Conservation (phyloP, 2,797 vertebrate species). For the Falco rusticolus region DNA sequence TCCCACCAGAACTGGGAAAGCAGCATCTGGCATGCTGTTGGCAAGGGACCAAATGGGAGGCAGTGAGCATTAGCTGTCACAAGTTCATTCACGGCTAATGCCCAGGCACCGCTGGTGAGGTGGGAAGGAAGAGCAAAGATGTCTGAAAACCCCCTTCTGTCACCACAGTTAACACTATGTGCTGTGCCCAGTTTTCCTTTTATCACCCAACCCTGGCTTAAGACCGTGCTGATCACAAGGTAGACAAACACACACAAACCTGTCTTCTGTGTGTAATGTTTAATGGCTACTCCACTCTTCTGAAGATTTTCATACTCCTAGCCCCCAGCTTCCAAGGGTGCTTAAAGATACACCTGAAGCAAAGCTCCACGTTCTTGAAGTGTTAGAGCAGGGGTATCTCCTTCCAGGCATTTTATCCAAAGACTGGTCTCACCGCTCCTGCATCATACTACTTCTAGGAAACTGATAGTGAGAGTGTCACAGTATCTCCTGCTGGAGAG, state of each 20-base stretch:
- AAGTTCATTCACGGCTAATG: not conserved
- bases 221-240: not conserved
- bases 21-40: accelerated
- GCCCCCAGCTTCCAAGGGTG: not conserved
- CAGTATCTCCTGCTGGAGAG: not conserved
- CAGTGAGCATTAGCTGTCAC: not conserved
- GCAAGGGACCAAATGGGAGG: not conserved
- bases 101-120: accelerated
- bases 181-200: not conserved
- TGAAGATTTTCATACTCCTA: not conserved
- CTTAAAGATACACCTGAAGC: not conserved
- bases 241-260: not conserved
- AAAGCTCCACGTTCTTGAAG: not conserved
- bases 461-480: not conserved
- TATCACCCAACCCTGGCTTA: not conserved
- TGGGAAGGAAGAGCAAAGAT: not conserved
- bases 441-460: not conserved
- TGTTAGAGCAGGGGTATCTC: not conserved
- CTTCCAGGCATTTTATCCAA: not conserved
- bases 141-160: not conserved
- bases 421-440: not conserved
- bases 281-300: not conserved
- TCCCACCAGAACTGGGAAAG: not conserved
- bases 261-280: not conserved
- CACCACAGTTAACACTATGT: not conserved